phyloP scores from a whole-genome alignment of 2,113 vertebrate genomes.

The Cochlearius cochlearius region DNA sequence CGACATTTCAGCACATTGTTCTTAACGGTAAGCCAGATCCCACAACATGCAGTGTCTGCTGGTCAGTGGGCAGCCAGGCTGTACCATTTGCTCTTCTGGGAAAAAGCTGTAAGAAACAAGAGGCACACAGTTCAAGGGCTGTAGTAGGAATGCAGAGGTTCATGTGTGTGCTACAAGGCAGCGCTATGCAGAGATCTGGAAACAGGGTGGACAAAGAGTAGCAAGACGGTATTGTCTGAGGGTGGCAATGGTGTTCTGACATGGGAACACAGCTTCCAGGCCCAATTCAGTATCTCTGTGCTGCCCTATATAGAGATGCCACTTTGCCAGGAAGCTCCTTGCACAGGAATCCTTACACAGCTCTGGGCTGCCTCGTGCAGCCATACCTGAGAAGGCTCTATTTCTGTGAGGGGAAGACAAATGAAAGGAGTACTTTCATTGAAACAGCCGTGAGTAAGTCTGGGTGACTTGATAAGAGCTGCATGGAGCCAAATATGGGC shows the following conservation, averaged over 20 bases:
- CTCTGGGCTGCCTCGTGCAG: too few relatives aligned
- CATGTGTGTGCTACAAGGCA: neutral
- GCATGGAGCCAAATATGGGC: neutral
- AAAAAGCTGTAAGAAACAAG: neutral
- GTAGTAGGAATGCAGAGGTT: neutral
- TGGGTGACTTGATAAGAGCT: neutral
- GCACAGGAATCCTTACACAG: neutral
- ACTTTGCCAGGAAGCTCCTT: neutral
- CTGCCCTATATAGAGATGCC: too few relatives aligned
- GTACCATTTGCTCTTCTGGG: neutral
- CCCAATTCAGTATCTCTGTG: neutral
- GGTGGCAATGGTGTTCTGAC: neutral
- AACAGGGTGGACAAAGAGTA: neutral
- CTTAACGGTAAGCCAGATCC: neutral
- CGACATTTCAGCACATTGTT: neutral
- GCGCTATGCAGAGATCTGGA: neutral
- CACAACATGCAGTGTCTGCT: neutral
- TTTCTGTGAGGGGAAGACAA: neutral
- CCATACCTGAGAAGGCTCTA: neutral
- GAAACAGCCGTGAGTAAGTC: neutral
- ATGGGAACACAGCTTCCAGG: neutral
- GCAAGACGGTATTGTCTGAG: neutral
- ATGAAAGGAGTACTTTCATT: neutral
- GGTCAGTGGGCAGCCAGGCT: neutral
- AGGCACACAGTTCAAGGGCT: neutral